These are phyloP conservation scores for Ormyrus thymus DNA, from an alignment of 2,888 invertebrate genomes.

Conservation along the genomic window DNA sequence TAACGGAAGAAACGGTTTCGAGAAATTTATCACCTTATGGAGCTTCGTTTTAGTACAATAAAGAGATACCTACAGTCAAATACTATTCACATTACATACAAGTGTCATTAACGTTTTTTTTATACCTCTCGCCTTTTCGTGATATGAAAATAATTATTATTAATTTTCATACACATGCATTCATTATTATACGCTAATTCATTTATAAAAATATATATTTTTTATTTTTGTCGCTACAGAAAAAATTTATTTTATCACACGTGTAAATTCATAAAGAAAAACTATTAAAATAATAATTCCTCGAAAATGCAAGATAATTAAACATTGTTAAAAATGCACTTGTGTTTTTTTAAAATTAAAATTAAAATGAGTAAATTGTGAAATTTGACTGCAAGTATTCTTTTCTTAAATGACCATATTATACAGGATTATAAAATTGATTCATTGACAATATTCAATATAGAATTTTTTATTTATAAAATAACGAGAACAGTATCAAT, in stretches of 20 bases:
- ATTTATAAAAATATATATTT: constrained; percentile 42
- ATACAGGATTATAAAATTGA: constrained; percentile 38
- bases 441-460: constrained; percentile 42
- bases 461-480: constrained; percentile 42
- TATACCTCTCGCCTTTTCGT: background rate
- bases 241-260: background rate
- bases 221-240: background rate
- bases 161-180: constrained; percentile 6
- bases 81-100: background rate
- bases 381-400: constrained; percentile 45
- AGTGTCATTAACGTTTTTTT: constrained; percentile 3
- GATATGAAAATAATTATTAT: constrained; percentile 10
- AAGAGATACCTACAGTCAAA: constrained; percentile 45
- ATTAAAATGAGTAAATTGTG: constrained; percentile 2
- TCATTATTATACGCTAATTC: constrained; percentile 1
- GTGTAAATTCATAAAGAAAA: background rate
- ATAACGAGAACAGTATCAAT: constrained; percentile 48
- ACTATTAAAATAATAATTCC: background rate
- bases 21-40: constrained; percentile 25
- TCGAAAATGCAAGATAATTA: too few relatives aligned
- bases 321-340: background rate
- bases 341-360: background rate
- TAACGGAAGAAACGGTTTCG: constrained; percentile 43
- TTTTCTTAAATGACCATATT: constrained; percentile 32
- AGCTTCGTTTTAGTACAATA: constrained; percentile 32